Percentiles rank a stretch among this genome's conserved stretches.
Conservation (phyloP, 92 coral and sea anemone genomes). For the Siderastrea radians region DNA sequence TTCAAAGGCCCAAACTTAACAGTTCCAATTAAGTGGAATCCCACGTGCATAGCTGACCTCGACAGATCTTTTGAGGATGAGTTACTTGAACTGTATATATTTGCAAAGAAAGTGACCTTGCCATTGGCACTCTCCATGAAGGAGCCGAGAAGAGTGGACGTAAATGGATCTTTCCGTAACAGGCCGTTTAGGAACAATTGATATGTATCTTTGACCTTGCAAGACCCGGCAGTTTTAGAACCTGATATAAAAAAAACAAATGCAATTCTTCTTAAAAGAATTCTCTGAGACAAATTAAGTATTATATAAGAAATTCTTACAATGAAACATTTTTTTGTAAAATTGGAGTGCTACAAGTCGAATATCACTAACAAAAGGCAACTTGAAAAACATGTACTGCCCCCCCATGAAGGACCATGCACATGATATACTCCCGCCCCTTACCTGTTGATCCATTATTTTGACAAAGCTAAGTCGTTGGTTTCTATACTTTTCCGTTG, state of each 20-base stretch:
- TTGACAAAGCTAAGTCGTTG: too few species aligned
- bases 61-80: neutral
- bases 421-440: neutral
- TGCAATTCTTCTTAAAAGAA: neutral
- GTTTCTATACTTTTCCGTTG: too few species aligned
- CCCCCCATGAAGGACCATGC: neutral
- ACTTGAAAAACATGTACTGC: too few species aligned
- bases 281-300: neutral
- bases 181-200: conserved; percentile 16
- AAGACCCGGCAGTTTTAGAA: neutral
- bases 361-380: too few species aligned
- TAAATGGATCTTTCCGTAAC: neutral
- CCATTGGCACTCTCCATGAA: conserved; percentile 41
- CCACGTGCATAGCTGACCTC: conserved; percentile 27
- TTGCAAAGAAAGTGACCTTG: conserved; percentile 4
- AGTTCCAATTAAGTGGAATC: conserved; percentile 29
- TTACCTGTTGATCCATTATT: too few species aligned
- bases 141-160: conserved; percentile 4
- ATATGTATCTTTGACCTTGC: neutral
- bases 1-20: conserved; percentile 68
- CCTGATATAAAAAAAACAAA: conserved; percentile 1
- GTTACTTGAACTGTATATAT: neutral
- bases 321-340: too few species aligned
- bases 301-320: too few species aligned
- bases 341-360: too few species aligned